These are phyloP conservation scores for Podarcis cretensis DNA, from an alignment of 2,113 vertebrate genomes.

Conservation along the genomic window DNA sequence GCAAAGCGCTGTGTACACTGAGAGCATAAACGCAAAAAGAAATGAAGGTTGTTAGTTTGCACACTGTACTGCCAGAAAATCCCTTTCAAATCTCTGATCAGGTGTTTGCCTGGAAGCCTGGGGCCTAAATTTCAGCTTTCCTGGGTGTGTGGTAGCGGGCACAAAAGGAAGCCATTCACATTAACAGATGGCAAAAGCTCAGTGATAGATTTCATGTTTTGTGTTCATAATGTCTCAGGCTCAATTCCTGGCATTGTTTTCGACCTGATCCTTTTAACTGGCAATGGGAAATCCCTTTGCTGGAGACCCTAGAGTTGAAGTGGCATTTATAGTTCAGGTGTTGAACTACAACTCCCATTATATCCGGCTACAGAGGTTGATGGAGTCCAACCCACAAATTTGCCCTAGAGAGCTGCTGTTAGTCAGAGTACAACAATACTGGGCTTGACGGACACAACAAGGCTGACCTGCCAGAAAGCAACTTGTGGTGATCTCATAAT, in stretches of 20 bases:
- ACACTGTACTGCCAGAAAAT: background rate
- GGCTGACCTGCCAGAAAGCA: background rate
- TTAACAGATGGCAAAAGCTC: background rate
- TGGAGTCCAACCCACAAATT: too few species aligned
- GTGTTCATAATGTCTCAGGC: too few species aligned
- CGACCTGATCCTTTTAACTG: too few species aligned
- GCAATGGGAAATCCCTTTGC: background rate
- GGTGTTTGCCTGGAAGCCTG: background rate
- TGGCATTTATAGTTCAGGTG: too few species aligned
- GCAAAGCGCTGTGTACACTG: background rate
- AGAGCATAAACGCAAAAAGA: background rate
- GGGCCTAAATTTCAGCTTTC: background rate
- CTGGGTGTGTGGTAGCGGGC: background rate
- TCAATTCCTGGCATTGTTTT: too few species aligned
- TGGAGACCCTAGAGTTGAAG: background rate
- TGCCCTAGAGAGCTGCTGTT: background rate
- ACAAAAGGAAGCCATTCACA: background rate
- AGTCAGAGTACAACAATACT: background rate
- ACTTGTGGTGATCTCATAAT: background rate
- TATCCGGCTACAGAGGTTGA: too few species aligned
- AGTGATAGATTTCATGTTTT: too few species aligned
- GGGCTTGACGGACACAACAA: background rate
- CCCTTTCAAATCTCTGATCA: background rate
- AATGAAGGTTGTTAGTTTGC: background rate
- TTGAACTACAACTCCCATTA: too few species aligned